Conservation (phyloP, 2,888 invertebrate genomes). For the Pharmacophagus antenor region DNA sequence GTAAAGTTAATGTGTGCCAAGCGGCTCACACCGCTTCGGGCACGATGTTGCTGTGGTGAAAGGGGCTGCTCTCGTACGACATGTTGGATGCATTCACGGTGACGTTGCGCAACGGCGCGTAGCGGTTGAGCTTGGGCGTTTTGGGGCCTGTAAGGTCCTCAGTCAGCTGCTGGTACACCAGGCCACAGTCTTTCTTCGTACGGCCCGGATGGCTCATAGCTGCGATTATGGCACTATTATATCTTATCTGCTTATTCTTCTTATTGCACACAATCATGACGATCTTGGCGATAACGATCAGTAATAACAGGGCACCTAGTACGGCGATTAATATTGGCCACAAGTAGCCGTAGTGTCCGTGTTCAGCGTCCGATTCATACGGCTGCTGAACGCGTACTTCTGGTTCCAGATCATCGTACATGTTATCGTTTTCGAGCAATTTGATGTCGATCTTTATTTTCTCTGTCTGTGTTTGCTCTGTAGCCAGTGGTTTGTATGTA, state of each 20-base stretch:
- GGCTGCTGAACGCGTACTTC: constrained; percentile 57
- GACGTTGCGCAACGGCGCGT: constrained; percentile 78
- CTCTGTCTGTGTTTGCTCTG: constrained; percentile 36
- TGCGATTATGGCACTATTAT: constrained; percentile 77
- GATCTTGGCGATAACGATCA: constrained; percentile 77
- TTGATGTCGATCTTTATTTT: constrained; percentile 60
- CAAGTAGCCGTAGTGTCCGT: constrained; percentile 74
- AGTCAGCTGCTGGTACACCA: constrained; percentile 89
- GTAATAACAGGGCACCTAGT: constrained; percentile 77
- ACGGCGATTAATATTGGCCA: constrained; percentile 82
- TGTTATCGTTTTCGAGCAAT: constrained; percentile 57
- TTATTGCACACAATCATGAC: constrained; percentile 66
- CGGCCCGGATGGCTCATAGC: constrained; percentile 77
- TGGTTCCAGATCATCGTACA: constrained; percentile 54
- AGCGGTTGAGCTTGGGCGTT: constrained; percentile 85
- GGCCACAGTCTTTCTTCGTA: constrained; percentile 85
- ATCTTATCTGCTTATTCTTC: constrained; percentile 64
- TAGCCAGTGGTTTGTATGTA: constrained; percentile 32
- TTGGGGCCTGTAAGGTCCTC: constrained; percentile 86
- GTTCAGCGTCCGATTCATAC: constrained; percentile 62
- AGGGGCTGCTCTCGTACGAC: constrained; percentile 83
- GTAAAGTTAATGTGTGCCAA: constrained; percentile 50
- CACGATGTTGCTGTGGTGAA: constrained; percentile 83
- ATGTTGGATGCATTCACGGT: constrained; percentile 70
- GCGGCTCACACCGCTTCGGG: constrained; percentile 81